phyloP scores from a whole-genome alignment of 2,888 invertebrate genomes.

The Chirona hameri region DNA sequence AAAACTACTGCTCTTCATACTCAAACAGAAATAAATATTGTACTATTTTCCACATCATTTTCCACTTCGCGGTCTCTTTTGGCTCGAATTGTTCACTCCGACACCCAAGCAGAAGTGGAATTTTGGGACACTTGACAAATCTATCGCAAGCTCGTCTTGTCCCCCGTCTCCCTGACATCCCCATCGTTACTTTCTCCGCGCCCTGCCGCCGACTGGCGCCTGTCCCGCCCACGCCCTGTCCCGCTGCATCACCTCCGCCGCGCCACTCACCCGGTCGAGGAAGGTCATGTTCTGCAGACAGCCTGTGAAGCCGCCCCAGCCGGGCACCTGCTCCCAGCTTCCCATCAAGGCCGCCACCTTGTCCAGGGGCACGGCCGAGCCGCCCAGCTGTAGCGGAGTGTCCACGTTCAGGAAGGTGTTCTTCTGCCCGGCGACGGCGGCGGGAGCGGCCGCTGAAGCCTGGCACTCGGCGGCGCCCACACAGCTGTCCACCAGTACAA shows the following conservation, averaged over 20 bases:
- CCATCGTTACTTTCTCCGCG: too few relatives aligned
- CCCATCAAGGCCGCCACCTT: constrained; percentile 56
- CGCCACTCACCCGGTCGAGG: constrained; percentile 47
- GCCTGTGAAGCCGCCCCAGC: constrained; percentile 70
- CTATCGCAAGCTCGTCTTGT: too few relatives aligned
- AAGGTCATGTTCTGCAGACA: constrained; percentile 89
- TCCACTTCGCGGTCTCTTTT: too few relatives aligned
- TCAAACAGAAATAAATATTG: too few relatives aligned
- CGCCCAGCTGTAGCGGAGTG: constrained; percentile 82
- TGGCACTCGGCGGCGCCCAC: constrained; percentile 25
- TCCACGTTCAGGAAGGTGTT: constrained; percentile 66
- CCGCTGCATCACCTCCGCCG: background rate
- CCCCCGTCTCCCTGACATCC: too few relatives aligned
- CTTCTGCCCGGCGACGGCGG: background rate
- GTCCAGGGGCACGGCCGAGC: constrained; percentile 63
- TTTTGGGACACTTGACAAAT: too few relatives aligned
- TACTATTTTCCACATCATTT: too few relatives aligned
- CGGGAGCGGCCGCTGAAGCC: background rate
- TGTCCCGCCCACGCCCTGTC: background rate
- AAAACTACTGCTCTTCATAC: too few relatives aligned
- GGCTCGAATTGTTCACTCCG: too few relatives aligned
- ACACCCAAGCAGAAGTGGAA: too few relatives aligned
- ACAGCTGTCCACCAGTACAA: constrained; percentile 70
- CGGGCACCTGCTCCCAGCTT: constrained; percentile 68
- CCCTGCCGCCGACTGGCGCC: background rate